These are phyloP conservation scores for Whitmania pigra DNA, from an alignment of 1,140 invertebrate species.

Conservation along the genomic window DNA sequence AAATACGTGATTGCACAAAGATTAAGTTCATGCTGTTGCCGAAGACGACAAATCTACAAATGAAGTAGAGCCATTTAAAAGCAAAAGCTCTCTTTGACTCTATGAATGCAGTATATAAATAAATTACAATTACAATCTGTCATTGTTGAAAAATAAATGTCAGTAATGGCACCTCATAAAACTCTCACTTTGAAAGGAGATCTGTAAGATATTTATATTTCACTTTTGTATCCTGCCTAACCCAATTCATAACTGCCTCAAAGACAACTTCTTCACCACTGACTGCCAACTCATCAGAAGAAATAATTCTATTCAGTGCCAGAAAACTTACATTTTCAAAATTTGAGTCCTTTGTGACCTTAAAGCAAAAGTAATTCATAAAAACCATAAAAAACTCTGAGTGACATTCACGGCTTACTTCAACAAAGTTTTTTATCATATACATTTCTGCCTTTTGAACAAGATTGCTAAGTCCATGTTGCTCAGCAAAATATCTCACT, in stretches of 20 bases:
- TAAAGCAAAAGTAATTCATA: background rate
- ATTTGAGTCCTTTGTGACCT: conserved; percentile 30
- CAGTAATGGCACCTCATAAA: too few species aligned
- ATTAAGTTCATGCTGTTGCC: too few species aligned
- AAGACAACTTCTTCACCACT: conserved; percentile 37
- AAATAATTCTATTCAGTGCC: conserved; percentile 30
- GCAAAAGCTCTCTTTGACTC: too few species aligned
- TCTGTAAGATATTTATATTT: too few species aligned
- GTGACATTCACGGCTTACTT: conserved; percentile 27
- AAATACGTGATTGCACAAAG: too few species aligned
- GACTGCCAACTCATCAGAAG: conserved; percentile 36
- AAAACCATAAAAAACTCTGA: background rate
- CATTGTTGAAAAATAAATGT: too few species aligned
- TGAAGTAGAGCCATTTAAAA: too few species aligned
- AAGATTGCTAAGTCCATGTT: conserved; percentile 36
- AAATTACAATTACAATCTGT: too few species aligned
- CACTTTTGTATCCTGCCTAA: conserved; percentile 27
- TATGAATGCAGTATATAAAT: too few species aligned
- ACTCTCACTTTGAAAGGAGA: too few species aligned
- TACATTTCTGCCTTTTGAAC: conserved; percentile 37
- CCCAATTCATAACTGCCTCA: conserved; percentile 38
- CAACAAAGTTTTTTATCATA: conserved; percentile 37
- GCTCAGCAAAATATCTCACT: conserved; percentile 38
- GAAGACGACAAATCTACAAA: too few species aligned
- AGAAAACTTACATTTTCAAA: conserved; percentile 32